Evolutionary conservation across 2,888 invertebrate genomes (phyloP), one percentile per base, ranked within the genome.

Genomic region (Alcis repandata): DNA sequence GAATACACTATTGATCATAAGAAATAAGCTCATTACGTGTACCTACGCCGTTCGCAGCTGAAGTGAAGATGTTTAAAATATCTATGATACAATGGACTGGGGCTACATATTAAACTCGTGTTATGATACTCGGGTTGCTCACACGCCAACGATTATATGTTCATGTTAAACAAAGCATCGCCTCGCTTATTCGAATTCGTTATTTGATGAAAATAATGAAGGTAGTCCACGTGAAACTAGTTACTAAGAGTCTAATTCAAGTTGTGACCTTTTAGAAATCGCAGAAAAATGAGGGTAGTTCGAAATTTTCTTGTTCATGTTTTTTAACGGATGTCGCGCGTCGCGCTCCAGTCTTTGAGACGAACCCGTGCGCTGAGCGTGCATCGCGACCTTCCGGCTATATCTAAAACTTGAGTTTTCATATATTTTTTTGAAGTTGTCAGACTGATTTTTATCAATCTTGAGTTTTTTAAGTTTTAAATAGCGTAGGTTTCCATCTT

Each of bases 261-360:
- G 27, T 27, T 38, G n/a, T 6, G 1, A 6, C 13, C 1, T 38
- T 15, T 17, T 22, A 20, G 10, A 41, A 53, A 67, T 51, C 36
- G 53, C 57, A 67, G 56, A 27, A 54, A 46, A 33, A 48, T 72
- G 84, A 74, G 82, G 89, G 88, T 89, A 88, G 80, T 77, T 74
- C 0, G 2, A 63, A 10, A 57, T 43, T 32, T 63, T 36, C 32
- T 15, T 48, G 41, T 40, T 27, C 27, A 27, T 4, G 3, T 27
- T 27, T 27, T 27, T 22, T 54, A 71, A 69, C 76, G 63, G 64
- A 43, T 68, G 51, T 36, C 66, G 27, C 62, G 62, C 68, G 51
- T 36, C 66, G 27, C 62, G 62, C 22, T 51, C 67, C 81, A 90
- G 90, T 91, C 88, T 87, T 80, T 83, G 85, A 85, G 87, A 82